Percentiles rank a stretch among this genome's conserved stretches.
Conservation (phyloP, 1,140 invertebrate genomes). For the Oscheius sp. region DNA sequence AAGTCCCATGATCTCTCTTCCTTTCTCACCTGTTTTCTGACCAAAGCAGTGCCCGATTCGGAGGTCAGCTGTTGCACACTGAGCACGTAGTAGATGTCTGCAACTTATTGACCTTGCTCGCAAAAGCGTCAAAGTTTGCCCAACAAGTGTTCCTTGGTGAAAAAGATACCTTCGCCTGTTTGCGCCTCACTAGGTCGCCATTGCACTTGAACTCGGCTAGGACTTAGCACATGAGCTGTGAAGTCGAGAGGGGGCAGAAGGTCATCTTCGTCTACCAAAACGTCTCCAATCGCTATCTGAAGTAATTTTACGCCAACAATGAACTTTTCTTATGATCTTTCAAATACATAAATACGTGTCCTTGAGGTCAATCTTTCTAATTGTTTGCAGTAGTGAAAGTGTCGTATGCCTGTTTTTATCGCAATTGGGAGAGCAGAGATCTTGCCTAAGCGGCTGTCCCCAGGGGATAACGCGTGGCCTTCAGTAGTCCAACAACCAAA, state of each 20-base stretch:
- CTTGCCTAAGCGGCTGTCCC: no score
- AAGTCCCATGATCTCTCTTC: not conserved
- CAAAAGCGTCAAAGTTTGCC: not conserved
- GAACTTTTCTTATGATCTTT: no score
- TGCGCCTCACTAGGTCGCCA: slow-evolving; percentile 38
- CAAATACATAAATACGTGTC: no score
- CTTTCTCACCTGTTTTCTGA: slow-evolving; percentile 49
- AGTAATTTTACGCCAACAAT: no score
- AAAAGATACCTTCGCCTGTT: not conserved
- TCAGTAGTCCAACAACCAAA: no score
- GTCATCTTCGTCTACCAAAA: slow-evolving; percentile 33
- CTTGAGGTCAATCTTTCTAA: no score
- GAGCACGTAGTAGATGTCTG: slow-evolving; percentile 52
- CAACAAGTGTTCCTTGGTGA: no score
- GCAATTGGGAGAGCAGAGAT: no score
- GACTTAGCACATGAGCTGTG: slow-evolving; percentile 49
- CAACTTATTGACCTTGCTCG: slow-evolving; percentile 18
- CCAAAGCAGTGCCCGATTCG: slow-evolving; percentile 43
- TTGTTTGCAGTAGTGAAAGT: no score
- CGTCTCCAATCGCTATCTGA: slow-evolving; percentile 22
- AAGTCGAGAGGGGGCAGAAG: slow-evolving; percentile 55
- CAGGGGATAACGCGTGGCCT: no score
- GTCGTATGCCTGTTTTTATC: no score
- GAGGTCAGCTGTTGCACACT: slow-evolving; percentile 57
- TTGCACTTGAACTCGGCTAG: slow-evolving; percentile 46